A percentile compares a stretch with the other conserved stretches of the same genome.
Evolutionary conservation across 2,888 invertebrate genomes (phyloP).

Genomic region (Drosophila paranaensis): DNA sequence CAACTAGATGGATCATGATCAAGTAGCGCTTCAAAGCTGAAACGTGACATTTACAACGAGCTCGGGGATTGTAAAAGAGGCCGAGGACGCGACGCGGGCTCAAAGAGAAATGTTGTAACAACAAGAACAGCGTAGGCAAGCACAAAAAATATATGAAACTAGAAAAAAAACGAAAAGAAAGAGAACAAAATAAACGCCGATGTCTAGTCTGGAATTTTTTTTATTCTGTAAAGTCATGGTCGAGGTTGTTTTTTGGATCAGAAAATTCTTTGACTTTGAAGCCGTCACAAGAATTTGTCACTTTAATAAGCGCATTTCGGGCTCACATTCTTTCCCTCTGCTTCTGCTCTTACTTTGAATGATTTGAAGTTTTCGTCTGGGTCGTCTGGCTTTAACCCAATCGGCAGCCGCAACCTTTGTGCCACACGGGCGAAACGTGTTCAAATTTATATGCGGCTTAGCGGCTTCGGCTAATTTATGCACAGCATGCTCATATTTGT

Average conservation of each 20-base stretch:
- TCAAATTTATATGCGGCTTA: constrained; percentile 50
- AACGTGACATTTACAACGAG: constrained; percentile 59
- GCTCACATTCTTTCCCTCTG: constrained; percentile 20
- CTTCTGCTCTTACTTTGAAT: constrained; percentile 39
- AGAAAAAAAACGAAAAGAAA: constrained; percentile 18
- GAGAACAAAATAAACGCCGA: constrained; percentile 11
- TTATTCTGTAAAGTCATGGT: constrained; percentile 65
- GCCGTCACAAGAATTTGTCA: constrained; percentile 69
- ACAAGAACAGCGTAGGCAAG: constrained; percentile 58
- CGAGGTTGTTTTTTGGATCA: constrained; percentile 18
- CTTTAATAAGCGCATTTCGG: constrained; percentile 72
- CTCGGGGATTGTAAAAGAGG: constrained; percentile 60
- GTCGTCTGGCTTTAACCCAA: not conserved
- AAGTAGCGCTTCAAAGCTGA: constrained; percentile 48
- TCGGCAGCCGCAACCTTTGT: no score
- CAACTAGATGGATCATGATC: constrained; percentile 45
- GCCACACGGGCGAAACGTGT: constrained; percentile 56
- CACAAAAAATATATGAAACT: constrained; percentile 40
- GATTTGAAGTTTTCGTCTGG: constrained; percentile 49
- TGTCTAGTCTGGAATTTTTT: constrained; percentile 34
- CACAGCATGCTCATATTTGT: constrained; percentile 58
- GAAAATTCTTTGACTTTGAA: constrained; percentile 30
- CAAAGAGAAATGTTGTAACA: constrained; percentile 53
- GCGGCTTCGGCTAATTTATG: constrained; percentile 64
- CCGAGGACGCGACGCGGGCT: constrained; percentile 52